Percentiles rank a stretch among this genome's conserved stretches.
Conservation (phyloP, 2,113 vertebrate genomes). For the Marcusenius ussheri region DNA sequence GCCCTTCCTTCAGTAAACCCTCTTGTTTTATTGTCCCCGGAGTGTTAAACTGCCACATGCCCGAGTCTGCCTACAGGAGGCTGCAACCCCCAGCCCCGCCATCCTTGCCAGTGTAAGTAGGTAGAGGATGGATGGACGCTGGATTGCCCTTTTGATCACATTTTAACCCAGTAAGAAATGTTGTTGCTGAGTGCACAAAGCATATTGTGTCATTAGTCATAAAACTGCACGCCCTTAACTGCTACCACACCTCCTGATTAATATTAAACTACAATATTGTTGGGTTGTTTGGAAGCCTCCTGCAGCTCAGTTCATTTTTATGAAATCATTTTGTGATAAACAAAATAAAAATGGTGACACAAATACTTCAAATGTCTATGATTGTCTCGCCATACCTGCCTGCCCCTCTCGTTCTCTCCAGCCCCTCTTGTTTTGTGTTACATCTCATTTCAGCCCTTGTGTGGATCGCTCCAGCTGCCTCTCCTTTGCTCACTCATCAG, state of each 20-base stretch:
- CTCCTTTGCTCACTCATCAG: too few relatives aligned
- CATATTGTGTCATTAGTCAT: not conserved
- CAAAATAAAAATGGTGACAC: not conserved
- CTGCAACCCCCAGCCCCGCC: not conserved
- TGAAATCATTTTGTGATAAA: not conserved
- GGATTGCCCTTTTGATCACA: not conserved
- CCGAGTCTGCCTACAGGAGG: too few relatives aligned
- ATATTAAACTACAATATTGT: not conserved
- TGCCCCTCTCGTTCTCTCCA: too few relatives aligned
- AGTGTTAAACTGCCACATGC: too few relatives aligned
- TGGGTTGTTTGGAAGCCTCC: not conserved
- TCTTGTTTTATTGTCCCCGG: not conserved
- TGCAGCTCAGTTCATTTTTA: not conserved
- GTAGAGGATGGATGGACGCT: not conserved
- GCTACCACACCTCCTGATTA: not conserved
- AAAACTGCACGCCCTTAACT: not conserved
- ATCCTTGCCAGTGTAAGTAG: not conserved
- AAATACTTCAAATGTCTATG: not conserved
- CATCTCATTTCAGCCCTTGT: too few relatives aligned
- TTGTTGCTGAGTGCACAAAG: not conserved
- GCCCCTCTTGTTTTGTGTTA: too few relatives aligned
- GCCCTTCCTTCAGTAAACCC: too few relatives aligned
- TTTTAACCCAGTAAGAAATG: not conserved
- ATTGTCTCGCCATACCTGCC: not conserved
- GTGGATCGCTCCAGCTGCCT: too few relatives aligned